phyloP scores from a whole-genome alignment of 2,888 invertebrate species.

The Trypoxylon attenuatum region DNA sequence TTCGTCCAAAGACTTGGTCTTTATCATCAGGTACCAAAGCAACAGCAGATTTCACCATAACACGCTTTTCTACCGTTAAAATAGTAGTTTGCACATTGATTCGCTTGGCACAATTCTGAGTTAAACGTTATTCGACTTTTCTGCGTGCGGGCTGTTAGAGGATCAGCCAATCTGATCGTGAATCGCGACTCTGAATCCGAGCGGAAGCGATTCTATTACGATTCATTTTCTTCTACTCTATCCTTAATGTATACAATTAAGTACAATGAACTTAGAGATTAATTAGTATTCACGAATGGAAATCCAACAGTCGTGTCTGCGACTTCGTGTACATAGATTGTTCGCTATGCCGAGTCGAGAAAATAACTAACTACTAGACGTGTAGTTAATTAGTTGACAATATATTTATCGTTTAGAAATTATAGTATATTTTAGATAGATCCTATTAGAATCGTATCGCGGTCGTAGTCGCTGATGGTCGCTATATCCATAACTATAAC shows the following conservation, averaged over 20 bases:
- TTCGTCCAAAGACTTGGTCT: no score
- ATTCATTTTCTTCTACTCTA: not conserved
- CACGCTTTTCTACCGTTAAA: not conserved
- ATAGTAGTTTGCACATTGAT: conserved; percentile 2
- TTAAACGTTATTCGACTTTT: conserved; percentile 3
- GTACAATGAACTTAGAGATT: conserved; percentile 11
- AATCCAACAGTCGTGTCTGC: not conserved
- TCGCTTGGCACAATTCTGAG: conserved; percentile 40
- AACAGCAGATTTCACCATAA: conserved; percentile 12
- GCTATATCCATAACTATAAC: not conserved
- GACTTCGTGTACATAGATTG: conserved; percentile 1
- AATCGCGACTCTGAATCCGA: not conserved
- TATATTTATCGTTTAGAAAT: no score
- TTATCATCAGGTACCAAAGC: conserved; percentile 52
- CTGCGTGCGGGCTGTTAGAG: not conserved
- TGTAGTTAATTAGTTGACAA: conserved; percentile 14
- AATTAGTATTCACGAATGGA: conserved; percentile 3
- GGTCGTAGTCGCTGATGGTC: not conserved
- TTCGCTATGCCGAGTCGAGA: not conserved
- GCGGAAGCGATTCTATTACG: no score
- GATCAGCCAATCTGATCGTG: not conserved
- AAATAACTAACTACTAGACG: conserved; percentile 6
- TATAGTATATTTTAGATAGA: not conserved
- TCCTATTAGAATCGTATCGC: not conserved
- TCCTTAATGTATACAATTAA: conserved; percentile 1